Percentiles rank a stretch among this genome's conserved stretches.
Conservation (phyloP, 2,113 vertebrate genomes). For the Heteronetta atricapilla region DNA sequence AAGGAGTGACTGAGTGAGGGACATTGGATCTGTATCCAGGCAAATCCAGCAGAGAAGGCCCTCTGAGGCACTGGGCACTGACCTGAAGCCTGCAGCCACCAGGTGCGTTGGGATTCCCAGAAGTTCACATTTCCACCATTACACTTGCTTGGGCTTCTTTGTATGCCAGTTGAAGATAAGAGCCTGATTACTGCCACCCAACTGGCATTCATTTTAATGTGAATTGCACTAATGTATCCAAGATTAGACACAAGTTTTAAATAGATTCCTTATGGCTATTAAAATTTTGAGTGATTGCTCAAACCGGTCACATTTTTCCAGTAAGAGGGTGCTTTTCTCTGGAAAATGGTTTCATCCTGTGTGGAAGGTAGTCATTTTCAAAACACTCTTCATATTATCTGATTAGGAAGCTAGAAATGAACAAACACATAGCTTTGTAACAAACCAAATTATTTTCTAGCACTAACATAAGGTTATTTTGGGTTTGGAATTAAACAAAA, state of each 20-base stretch:
- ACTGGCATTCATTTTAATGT: neutral
- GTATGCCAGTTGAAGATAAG: neutral
- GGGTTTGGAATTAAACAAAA: neutral
- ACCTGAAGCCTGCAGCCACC: neutral
- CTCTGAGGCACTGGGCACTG: neutral
- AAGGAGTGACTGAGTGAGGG: neutral
- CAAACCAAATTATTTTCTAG: neutral
- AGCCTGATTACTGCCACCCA: neutral
- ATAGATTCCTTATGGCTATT: neutral
- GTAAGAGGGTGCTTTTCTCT: neutral
- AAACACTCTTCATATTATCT: neutral
- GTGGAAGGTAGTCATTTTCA: neutral
- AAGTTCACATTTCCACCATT: neutral
- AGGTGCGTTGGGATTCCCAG: neutral
- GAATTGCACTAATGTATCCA: neutral
- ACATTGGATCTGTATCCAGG: no score
- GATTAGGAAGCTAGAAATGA: neutral
- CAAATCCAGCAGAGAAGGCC: neutral
- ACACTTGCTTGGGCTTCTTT: neutral
- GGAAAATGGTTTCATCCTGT: neutral
- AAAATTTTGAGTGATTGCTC: neutral
- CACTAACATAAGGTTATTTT: neutral
- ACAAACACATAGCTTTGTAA: neutral
- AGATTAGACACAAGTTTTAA: neutral
- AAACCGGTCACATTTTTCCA: neutral